phyloP scores from a whole-genome alignment of 2,797 vertebrate genomes.

The Anableps anableps region DNA sequence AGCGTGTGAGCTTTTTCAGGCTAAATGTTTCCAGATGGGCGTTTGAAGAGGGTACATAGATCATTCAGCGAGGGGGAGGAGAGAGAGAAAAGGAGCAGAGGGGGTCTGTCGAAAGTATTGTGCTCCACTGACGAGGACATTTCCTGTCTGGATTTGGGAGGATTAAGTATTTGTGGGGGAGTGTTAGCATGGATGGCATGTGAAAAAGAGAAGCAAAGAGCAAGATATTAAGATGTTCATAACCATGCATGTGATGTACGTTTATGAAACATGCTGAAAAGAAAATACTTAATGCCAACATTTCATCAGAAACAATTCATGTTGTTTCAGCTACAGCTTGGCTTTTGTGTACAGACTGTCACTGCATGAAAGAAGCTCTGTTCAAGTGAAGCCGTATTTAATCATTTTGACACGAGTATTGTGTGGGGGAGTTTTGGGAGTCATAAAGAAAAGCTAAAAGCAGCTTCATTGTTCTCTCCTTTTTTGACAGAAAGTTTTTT shows the following conservation, averaged over 20 bases:
- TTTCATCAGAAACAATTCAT: not conserved
- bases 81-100: conserved; percentile 36
- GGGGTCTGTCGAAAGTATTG: conserved; percentile 76
- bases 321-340: not conserved
- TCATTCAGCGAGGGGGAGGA: conserved; percentile 51
- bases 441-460: conserved; percentile 29
- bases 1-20: conserved; percentile 55
- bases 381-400: not conserved
- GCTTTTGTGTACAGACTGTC: not conserved
- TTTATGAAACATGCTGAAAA: conserved; percentile 1
- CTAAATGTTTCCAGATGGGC: conserved; percentile 77
- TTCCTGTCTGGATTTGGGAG: conserved; percentile 77
- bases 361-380: conserved; percentile 8
- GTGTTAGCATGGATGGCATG: conserved; percentile 46
- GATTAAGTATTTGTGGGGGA: conserved; percentile 68
- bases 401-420: conserved; percentile 18
- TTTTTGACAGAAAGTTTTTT: conserved; percentile 2
- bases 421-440: conserved; percentile 15
- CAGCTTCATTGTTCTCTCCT: conserved; percentile 31
- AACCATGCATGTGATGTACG: not conserved
- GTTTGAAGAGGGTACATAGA: conserved; percentile 61
- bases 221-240: conserved; percentile 27
- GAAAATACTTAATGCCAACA: not conserved
- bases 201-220: conserved; percentile 32
- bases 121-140: conserved; percentile 73